Conservation (phyloP, 2,797 vertebrate species). For the Xyrichtys novacula region DNA sequence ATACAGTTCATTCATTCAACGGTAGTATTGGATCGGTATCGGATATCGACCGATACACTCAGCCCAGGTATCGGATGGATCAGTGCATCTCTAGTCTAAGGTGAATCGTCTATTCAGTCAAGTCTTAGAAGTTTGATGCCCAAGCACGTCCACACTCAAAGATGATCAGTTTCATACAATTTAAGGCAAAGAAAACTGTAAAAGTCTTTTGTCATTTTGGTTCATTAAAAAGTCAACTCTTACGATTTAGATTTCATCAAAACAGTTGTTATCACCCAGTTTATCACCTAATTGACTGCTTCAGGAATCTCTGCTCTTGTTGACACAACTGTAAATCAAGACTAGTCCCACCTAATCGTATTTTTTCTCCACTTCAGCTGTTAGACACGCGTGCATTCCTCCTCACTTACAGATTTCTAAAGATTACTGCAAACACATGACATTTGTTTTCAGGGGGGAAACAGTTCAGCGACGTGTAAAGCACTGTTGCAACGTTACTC, state of each 20-base stretch:
- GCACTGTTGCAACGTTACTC: slow-evolving; percentile 39
- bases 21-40: no score
- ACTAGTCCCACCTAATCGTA: not conserved
- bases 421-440: slow-evolving; percentile 21
- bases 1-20: no score
- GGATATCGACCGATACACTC: no score
- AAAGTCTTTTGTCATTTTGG: no score
- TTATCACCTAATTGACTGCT: not conserved
- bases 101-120: no score
- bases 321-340: not conserved
- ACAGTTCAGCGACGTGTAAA: slow-evolving; percentile 13
- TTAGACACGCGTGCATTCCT: slow-evolving; percentile 3
- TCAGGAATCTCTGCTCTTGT: not conserved
- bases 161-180: no score
- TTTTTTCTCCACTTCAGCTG: not conserved
- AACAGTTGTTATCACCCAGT: not conserved
- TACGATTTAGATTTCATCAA: not conserved
- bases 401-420: slow-evolving; percentile 9
- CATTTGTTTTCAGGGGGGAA: slow-evolving; percentile 44
- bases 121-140: no score
- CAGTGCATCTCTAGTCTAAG: no score
- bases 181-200: no score
- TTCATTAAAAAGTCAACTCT: not conserved
- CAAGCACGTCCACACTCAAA: no score
- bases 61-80: no score